Percentiles rank a stretch among this genome's conserved stretches.
Evolutionary conservation across 2,888 invertebrate species (phyloP).

Genomic region (Spodoptera littoralis): DNA sequence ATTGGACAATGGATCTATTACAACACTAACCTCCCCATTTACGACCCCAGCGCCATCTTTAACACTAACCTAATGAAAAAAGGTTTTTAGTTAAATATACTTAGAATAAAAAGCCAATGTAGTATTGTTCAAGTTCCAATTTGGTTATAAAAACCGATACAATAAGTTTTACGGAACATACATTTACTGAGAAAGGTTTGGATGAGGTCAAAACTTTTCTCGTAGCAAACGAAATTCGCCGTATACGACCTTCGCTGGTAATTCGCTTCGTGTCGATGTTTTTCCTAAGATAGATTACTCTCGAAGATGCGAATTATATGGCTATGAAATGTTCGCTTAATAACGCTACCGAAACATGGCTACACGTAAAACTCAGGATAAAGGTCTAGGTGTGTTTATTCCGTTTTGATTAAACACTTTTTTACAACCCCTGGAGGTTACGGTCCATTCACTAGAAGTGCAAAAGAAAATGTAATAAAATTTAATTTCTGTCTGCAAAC

Average conservation of each 20-base stretch:
- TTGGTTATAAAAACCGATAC: constrained; percentile 37
- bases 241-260: constrained; percentile 50
- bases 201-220: constrained; percentile 43
- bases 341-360: constrained; percentile 19
- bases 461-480: constrained; percentile 23
- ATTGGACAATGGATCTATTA: constrained; percentile 10
- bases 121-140: constrained; percentile 21
- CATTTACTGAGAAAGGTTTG: constrained; percentile 30
- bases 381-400: constrained; percentile 5
- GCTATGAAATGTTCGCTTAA: constrained; percentile 40
- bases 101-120: constrained; percentile 23
- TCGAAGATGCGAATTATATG: constrained; percentile 47
- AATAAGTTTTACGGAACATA: constrained; percentile 35
- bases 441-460: constrained; percentile 11
- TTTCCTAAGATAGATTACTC: constrained; percentile 58
- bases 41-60: constrained; percentile 2
- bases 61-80: constrained; percentile 13
- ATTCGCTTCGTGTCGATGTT: constrained; percentile 54
- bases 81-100: constrained; percentile 9
- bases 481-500: constrained; percentile 26
- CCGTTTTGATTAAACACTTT: constrained; percentile 28
- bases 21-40: background rate
- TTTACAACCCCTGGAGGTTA: constrained; percentile 16
- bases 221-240: constrained; percentile 36
- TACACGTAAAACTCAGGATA: constrained; percentile 29